Conservation (phyloP, 2,888 invertebrate species). For the Branchellion lobata region DNA sequence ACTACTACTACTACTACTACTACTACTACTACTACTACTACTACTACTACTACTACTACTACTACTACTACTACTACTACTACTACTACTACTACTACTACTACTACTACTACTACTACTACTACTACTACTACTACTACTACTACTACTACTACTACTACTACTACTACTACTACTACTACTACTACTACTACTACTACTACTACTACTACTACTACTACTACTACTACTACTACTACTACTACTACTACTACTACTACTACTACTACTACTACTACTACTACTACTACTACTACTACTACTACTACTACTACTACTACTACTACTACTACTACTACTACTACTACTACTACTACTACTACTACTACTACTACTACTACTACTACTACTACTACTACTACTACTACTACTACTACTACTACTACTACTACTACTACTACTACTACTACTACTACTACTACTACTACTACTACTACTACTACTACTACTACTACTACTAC, state of each 20-base stretch:
- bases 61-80: neutral
- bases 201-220: neutral
- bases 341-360: neutral
- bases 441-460: too few relatives aligned
- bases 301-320: neutral
- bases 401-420: neutral
- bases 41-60: neutral
- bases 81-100: neutral
- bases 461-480: too few relatives aligned
- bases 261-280: neutral
- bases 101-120: neutral
- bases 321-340: neutral
- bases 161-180: neutral
- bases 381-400: neutral
- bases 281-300: neutral
- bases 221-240: neutral
- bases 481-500: too few relatives aligned
- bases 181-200: neutral
- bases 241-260: neutral
- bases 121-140: neutral
- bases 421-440: neutral
- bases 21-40: neutral
- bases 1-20: neutral
- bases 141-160: neutral
- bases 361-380: neutral